These are phyloP conservation scores for Melopsittacus undulatus DNA, from an alignment of 2,797 vertebrate species.

Conservation along the genomic window DNA sequence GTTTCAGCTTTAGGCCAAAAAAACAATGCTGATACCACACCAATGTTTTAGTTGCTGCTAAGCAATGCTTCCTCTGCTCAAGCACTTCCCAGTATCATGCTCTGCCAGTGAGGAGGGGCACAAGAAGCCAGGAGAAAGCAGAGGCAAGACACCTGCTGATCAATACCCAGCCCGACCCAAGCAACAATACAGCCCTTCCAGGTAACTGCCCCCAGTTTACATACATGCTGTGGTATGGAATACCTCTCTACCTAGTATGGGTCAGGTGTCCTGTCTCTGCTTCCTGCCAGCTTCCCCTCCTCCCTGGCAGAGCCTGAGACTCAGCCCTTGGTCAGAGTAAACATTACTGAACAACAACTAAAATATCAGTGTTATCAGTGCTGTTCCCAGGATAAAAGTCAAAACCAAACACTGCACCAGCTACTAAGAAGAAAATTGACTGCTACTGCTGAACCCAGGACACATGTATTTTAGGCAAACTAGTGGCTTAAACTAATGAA, in stretches of 20 bases:
- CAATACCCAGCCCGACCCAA: background rate
- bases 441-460: background rate
- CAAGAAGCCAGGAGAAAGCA: background rate
- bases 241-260: background rate
- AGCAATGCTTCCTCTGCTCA: background rate
- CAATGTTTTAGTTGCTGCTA: background rate
- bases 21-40: background rate
- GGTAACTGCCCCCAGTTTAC: background rate
- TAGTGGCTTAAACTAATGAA: background rate
- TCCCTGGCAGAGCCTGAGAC: background rate
- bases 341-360: too few relatives aligned
- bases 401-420: background rate
- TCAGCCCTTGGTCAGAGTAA: background rate
- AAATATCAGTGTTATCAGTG: fast-evolving
- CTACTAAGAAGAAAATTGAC: background rate
- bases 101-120: background rate
- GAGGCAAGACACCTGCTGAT: background rate
- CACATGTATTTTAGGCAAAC: background rate
- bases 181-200: too few relatives aligned
- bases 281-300: background rate
- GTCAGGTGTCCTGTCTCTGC: background rate
- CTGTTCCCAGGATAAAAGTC: background rate
- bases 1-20: background rate
- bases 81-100: background rate
- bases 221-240: background rate